phyloP scores from a whole-genome alignment of 2,888 invertebrate genomes.

The Drosophila formosana region DNA sequence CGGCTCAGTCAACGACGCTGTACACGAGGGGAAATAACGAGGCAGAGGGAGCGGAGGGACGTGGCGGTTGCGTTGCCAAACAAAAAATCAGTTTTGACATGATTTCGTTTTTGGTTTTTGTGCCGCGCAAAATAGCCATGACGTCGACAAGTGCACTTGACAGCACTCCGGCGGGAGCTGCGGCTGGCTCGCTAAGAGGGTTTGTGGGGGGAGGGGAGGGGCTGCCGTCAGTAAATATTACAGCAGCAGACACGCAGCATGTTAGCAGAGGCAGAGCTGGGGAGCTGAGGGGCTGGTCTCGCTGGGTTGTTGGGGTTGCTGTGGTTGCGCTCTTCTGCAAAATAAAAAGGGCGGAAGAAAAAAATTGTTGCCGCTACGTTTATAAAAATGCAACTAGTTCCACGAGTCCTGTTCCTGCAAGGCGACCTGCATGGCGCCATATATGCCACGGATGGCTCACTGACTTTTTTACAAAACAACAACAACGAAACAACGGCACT shows the following conservation, averaged over 20 bases:
- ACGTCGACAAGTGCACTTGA: constrained; percentile 79
- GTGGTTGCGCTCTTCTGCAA: constrained; percentile 30
- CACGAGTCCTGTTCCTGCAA: constrained; percentile 30
- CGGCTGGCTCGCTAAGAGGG: constrained; percentile 10
- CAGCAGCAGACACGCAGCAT: constrained; percentile 60
- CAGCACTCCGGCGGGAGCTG: constrained; percentile 58
- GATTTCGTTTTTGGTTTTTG: constrained; percentile 64
- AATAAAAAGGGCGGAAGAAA: constrained; percentile 56
- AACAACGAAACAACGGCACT: constrained; percentile 7
- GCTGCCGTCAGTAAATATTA: constrained; percentile 70
- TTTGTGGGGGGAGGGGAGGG: not conserved
- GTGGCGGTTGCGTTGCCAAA: constrained; percentile 22
- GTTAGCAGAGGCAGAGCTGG: constrained; percentile 2
- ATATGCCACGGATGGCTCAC: constrained; percentile 51
- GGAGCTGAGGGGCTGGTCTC: not conserved
- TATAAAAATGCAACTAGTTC: constrained; percentile 78
- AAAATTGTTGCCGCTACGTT: constrained; percentile 50
- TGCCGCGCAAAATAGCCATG: constrained; percentile 73
- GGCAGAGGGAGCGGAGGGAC: not conserved
- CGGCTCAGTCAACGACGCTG: constrained; percentile 63
- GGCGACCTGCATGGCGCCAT: constrained; percentile 28
- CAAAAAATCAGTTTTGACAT: constrained; percentile 67
- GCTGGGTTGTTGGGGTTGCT: constrained; percentile 6
- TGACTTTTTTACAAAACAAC: constrained; percentile 29
- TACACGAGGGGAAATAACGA: not conserved